Evolutionary conservation across 2,797 vertebrate genomes (phyloP).

Genomic region (Coregonus sp.): DNA sequence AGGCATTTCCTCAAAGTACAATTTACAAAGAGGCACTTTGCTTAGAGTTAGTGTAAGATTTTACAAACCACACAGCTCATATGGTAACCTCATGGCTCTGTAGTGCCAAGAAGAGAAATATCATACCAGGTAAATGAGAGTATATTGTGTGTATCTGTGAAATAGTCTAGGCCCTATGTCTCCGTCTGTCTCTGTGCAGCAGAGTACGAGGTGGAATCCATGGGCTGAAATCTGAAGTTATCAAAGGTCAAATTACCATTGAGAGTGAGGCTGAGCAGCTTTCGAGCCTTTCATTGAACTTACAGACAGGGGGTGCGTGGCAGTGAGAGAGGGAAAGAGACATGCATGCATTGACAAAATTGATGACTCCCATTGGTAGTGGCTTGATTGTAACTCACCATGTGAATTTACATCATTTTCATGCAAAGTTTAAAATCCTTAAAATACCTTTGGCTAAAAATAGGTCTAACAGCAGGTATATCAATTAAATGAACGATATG

Average conservation of each 20-base stretch:
- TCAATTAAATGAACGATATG: background rate
- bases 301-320: background rate
- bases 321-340: background rate
- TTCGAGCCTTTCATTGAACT: background rate
- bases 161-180: background rate
- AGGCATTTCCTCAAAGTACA: background rate
- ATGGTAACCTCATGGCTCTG: background rate
- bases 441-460: background rate
- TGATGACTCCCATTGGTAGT: background rate
- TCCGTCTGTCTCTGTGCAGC: background rate
- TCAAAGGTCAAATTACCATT: background rate
- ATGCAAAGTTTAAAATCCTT: background rate
- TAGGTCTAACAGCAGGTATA: background rate
- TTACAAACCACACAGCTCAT: background rate
- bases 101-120: background rate
- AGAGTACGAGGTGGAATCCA: background rate
- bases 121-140: background rate
- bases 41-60: background rate
- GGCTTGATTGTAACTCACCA: background rate
- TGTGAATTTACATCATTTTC: background rate
- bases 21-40: background rate
- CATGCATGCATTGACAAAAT: background rate
- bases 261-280: background rate
- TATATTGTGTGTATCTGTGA: constrained; percentile 2
- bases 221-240: background rate